Conservation (phyloP, 2,797 vertebrate genomes). For the Buphagus erythrorhynchus region DNA sequence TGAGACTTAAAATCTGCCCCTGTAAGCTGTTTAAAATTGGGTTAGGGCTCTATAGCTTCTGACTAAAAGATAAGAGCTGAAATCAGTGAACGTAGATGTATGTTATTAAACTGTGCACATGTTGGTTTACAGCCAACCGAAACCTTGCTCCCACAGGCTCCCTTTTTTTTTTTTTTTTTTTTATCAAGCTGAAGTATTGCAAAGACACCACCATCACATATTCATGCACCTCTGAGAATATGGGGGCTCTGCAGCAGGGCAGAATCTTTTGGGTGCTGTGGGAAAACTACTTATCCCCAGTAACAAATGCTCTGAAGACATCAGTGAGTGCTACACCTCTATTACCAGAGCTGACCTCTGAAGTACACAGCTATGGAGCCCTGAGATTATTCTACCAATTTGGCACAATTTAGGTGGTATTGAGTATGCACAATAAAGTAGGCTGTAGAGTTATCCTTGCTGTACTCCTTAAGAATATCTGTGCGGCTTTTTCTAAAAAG, state of each 20-base stretch:
- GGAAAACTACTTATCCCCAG: not conserved
- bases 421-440: not conserved
- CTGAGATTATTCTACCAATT: not conserved
- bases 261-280: not conserved
- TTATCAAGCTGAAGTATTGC: not conserved
- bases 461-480: not conserved
- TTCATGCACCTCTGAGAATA: not conserved
- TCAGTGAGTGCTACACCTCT: not conserved
- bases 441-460: not conserved
- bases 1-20: constrained; percentile 70
- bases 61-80: constrained; percentile 66
- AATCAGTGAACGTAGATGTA: constrained; percentile 66
- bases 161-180: not conserved
- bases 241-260: not conserved
- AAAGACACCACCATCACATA: not conserved
- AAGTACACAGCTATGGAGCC: rapidly evolving
- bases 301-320: not conserved
- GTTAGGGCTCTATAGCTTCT: constrained; percentile 63
- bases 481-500: rapidly evolving
- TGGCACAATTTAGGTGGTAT: not conserved
- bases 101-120: constrained; percentile 43
- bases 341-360: not conserved
- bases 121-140: constrained; percentile 45
- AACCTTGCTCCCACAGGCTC: constrained; percentile 9
- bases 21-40: constrained; percentile 59